Percentiles rank a stretch among this genome's conserved stretches.
Conservation (phyloP, 2,797 vertebrate species). For the Anabacerthia variegaticeps region DNA sequence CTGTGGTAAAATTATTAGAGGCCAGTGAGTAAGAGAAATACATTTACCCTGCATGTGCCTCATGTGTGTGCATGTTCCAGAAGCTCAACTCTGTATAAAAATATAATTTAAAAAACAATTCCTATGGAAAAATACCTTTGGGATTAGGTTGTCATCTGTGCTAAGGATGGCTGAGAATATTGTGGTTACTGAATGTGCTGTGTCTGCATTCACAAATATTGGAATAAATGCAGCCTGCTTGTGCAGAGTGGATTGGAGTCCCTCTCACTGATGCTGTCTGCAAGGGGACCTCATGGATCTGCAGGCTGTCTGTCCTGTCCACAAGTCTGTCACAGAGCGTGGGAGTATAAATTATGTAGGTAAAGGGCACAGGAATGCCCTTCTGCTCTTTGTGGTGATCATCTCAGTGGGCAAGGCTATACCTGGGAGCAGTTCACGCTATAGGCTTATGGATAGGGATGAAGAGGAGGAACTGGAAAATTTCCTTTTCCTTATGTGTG, state of each 20-base stretch:
- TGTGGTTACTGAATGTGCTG: background rate
- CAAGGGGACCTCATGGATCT: background rate
- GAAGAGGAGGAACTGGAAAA: background rate
- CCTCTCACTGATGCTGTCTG: background rate
- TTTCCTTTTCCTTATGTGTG: background rate
- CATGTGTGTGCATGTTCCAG: accelerated
- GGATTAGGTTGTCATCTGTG: background rate
- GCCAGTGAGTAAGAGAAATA: background rate
- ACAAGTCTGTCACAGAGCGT: accelerated
- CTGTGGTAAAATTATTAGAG: background rate
- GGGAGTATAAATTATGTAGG: background rate
- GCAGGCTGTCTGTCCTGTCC: background rate
- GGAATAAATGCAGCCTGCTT: background rate
- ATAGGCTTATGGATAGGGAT: accelerated
- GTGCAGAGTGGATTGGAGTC: background rate
- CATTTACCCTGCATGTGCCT: background rate
- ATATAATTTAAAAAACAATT: background rate
- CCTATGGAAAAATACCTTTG: background rate
- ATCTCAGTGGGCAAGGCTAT: accelerated
- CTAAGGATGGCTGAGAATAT: background rate
- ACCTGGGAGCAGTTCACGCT: background rate
- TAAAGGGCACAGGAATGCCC: background rate
- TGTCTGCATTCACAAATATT: background rate
- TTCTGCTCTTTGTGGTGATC: background rate
- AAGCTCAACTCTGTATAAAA: background rate